Evolutionary conservation across 2,113 vertebrate genomes (phyloP).

Genomic region (Catharus minimus): DNA sequence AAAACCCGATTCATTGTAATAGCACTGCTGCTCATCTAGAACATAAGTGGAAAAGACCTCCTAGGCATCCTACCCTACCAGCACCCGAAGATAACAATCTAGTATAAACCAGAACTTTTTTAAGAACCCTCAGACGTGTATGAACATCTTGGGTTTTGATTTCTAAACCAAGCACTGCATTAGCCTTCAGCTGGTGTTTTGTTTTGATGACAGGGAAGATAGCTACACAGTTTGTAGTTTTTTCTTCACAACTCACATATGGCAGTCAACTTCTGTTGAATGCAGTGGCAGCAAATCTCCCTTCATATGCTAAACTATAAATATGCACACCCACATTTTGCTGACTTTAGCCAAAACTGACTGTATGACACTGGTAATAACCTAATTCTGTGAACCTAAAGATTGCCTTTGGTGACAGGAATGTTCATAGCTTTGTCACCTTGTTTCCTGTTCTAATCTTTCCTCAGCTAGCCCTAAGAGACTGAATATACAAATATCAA

Average conservation of each 20-base stretch:
- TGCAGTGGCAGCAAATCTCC: not conserved
- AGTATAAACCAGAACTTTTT: not conserved
- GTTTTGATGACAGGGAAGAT: not conserved
- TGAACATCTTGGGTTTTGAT: not conserved
- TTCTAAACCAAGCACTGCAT: not conserved
- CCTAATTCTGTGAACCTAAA: not conserved
- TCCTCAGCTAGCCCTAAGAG: not conserved
- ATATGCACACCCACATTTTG: not conserved
- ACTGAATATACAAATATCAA: accelerated
- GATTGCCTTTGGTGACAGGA: not conserved
- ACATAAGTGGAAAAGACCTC: not conserved
- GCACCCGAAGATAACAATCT: not conserved
- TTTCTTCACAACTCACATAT: not conserved
- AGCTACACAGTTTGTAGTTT: not conserved
- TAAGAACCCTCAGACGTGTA: not conserved
- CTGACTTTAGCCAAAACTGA: not conserved
- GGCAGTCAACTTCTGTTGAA: not conserved
- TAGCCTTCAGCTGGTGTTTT: not conserved
- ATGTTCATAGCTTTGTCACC: not conserved
- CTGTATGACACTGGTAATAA: not conserved
- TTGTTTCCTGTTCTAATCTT: not conserved
- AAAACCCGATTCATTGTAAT: not conserved
- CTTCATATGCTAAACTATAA: not conserved
- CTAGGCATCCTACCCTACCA: not conserved
- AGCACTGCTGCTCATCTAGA: not conserved